Conservation (phyloP, 1,140 invertebrate species). For the Drosophila murphyi region DNA sequence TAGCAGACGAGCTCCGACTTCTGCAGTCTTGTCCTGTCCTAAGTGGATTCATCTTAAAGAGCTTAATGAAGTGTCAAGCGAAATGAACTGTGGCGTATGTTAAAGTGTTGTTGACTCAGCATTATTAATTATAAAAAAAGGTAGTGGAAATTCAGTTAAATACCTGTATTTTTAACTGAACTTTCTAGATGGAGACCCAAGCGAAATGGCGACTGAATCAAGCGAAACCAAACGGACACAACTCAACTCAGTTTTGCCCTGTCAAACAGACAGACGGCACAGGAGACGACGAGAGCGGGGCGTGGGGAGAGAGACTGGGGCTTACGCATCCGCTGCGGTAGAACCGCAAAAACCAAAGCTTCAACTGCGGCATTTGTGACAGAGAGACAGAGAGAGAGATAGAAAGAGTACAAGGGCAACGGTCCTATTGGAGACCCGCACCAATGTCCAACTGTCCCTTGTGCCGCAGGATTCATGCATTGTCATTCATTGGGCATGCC, state of each 20-base stretch:
- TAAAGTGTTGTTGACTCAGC: background rate
- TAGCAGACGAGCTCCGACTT: slow-evolving; percentile 42
- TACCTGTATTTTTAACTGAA: background rate
- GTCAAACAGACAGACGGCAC: slow-evolving; percentile 1
- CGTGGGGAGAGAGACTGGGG: background rate
- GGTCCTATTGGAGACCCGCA: background rate
- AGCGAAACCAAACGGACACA: background rate
- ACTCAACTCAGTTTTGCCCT: background rate
- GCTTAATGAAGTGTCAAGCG: slow-evolving; percentile 41
- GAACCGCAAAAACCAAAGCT: slow-evolving; percentile 83
- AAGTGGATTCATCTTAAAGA: slow-evolving; percentile 17
- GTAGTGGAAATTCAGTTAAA: background rate
- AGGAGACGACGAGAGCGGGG: background rate
- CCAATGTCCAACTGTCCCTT: background rate
- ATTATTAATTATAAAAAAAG: slow-evolving; percentile 3
- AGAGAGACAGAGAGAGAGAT: slow-evolving; percentile 1
- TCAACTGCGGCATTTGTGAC: slow-evolving; percentile 51
- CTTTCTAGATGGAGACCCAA: background rate
- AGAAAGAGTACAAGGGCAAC: background rate
- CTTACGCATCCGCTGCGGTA: slow-evolving; percentile 68
- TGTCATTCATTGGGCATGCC: slow-evolving; percentile 62
- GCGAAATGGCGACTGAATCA: background rate
- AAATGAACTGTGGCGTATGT: slow-evolving; percentile 4
- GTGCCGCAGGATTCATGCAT: slow-evolving; percentile 58
- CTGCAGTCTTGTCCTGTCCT: slow-evolving; percentile 1